Evolutionary conservation across 2,888 invertebrate species (phyloP).

Genomic region (Heliconius aoede): DNA sequence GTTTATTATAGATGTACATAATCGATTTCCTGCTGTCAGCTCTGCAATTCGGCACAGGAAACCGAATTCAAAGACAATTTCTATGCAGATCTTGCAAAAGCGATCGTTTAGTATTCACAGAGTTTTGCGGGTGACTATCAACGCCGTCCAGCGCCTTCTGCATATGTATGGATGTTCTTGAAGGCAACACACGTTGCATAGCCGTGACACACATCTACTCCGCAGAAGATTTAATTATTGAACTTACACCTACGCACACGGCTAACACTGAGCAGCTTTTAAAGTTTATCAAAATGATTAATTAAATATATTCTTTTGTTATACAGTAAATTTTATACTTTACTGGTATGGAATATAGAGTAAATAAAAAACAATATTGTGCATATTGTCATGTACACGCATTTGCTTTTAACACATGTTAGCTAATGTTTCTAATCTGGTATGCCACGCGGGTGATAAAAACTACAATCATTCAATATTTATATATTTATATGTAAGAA

Average conservation of each 20-base stretch:
- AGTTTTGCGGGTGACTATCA: slow-evolving; percentile 65
- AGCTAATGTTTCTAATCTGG: slow-evolving; percentile 59
- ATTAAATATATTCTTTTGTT: background rate
- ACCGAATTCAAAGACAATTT: slow-evolving; percentile 69
- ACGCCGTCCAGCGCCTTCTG: slow-evolving; percentile 65
- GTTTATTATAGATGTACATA: slow-evolving; percentile 34
- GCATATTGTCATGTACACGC: slow-evolving; percentile 64
- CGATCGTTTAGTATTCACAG: slow-evolving; percentile 73
- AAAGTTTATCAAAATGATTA: background rate
- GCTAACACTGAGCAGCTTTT: slow-evolving; percentile 19
- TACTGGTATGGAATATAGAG: background rate
- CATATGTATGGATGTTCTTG: slow-evolving; percentile 76
- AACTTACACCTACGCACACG: slow-evolving; percentile 21
- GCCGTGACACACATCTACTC: slow-evolving; percentile 77
- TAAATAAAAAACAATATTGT: slow-evolving; percentile 51
- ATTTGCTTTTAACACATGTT: slow-evolving; percentile 67
- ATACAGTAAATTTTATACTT: background rate
- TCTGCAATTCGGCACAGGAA: slow-evolving; percentile 63
- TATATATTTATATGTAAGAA: slow-evolving; percentile 48
- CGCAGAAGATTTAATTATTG: slow-evolving; percentile 55
- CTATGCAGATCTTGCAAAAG: slow-evolving; percentile 72
- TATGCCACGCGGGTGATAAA: slow-evolving; percentile 63
- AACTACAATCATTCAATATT: slow-evolving; percentile 44
- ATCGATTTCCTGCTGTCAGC: slow-evolving; percentile 52
- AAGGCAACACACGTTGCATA: slow-evolving; percentile 66